Percentiles rank a stretch among this genome's conserved stretches.
Conservation (phyloP, 2,797 vertebrate genomes). For the Chaenodraco wilsoni region DNA sequence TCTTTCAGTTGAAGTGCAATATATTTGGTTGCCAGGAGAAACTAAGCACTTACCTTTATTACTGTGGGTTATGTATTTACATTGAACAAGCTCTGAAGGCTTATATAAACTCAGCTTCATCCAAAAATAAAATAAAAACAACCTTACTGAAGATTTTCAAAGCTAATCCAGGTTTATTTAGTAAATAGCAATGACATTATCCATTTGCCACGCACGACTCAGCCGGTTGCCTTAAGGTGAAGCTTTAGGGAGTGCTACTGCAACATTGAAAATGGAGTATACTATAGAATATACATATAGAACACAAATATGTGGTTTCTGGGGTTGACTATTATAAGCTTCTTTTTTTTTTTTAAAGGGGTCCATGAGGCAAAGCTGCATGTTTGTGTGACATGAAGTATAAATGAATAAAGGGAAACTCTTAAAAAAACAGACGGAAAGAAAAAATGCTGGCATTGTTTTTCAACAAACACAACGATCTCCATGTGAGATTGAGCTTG, state of each 20-base stretch:
- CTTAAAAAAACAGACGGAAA: background rate
- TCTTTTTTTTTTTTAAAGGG: background rate
- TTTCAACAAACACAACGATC: background rate
- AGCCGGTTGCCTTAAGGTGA: background rate
- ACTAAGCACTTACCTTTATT: constrained; percentile 9
- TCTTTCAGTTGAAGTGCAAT: constrained; percentile 5
- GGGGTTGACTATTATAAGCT: background rate
- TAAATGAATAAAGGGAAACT: background rate
- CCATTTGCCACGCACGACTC: background rate
- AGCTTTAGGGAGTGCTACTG: background rate
- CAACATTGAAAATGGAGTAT: background rate
- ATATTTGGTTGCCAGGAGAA: constrained; percentile 10
- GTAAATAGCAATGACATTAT: background rate
- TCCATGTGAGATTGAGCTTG: background rate
- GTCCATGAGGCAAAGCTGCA: background rate
- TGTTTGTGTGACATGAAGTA: too few relatives aligned
- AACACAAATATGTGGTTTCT: background rate
- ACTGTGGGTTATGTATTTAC: background rate
- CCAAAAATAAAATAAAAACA: background rate
- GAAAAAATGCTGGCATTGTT: background rate
- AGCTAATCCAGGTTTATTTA: background rate
- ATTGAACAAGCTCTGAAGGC: background rate
- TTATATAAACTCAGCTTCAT: background rate
- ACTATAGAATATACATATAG: background rate
- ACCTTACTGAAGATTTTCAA: background rate